Base-by-base conservation (phyloP, 2,797 vertebrate species). In the Clamator glandarius region DNA sequence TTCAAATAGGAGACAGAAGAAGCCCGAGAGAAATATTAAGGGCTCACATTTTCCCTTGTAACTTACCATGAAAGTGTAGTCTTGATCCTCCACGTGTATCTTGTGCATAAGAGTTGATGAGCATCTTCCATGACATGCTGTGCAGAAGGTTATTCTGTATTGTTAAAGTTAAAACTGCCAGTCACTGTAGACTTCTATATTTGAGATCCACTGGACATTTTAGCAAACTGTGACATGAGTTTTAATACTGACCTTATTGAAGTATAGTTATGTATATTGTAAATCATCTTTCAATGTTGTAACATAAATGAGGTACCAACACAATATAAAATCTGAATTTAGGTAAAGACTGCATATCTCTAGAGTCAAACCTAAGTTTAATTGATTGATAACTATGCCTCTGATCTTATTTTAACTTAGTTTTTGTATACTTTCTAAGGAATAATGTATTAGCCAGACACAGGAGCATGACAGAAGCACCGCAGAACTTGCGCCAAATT, bases 401-500 rank as follows among this genome's bases (percentile, higher is more conserved):
- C 33, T 83, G 16, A 16, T 59, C 33, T 88, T 81, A 62, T 36
- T 81, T 88, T 91, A 74, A 95, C 29, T 51, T n/a, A 21, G n/a
- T 67, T 39, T 86, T 88, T 94, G 6, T 83, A 13, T 41, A 36
- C 93, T 91, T 90, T 75, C 66, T 97, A 55, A 99, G 99, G 98
- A 98, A 97, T 81, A 98, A 98, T 26, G 97, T 97, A 74, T 95
- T 99, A 89, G 98, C 98, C 90, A 98, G 98, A 85, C 99, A 99
- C 97, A 98, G 98, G 93, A 99, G 99, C 94, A 97, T 99, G 97
- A 98, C 98, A 5, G 99, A 99, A 93, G 97, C 98, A 36, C 98
- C 99, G 4, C 99, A 99, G 96, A 98, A 97, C 96, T 97, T 99
- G 75, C 98, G 99, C 64, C 99, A 99, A 96, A 99, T 99, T 93